Evolutionary conservation across 2,113 vertebrate genomes (phyloP), one percentile per base, ranked within the genome.

Genomic region (Ploceus nigricollis): DNA sequence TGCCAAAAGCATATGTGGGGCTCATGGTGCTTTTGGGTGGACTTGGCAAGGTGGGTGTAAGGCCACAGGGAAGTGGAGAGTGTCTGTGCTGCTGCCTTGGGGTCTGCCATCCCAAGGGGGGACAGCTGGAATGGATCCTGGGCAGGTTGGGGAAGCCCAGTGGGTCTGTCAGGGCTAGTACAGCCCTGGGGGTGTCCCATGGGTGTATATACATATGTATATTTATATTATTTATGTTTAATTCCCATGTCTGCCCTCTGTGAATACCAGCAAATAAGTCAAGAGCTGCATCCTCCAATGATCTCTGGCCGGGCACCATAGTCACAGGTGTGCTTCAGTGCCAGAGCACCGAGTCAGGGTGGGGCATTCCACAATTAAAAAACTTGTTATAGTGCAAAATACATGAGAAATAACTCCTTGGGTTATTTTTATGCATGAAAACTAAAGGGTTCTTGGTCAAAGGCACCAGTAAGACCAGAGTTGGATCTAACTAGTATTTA

Each of bases 1-100:
- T 35, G 39, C 42, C 54, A 57, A 76, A 90, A 58, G 2, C 2
- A 3, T 0, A 0, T 1, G 4, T 2, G 9, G 50, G 35, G 19
- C 47, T 70, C 30, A 0, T 2, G 10, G 40, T 37, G 10, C n/a
- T 28, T 56, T 57, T 28, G 66, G 14, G 7, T 15, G 27, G 33
- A 7, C 33, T 23, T 65, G 64, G 54, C 50, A 56, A 22, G 39
- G 64, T 3, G 13, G 25, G 27, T 27, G 21, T 24, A 7, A 48
- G 11, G 44, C 51, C 68, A 12, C 1, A 4, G 31, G 35, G 18
- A 66, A 2, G 27, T 47, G 68, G 33, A 76, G 23, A 4, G 9
- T 0, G 7, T 10, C n/a, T 3, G 13, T 69, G 63, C 37, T 79
- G 56, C 1, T 3, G 19, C 51, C 53, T 27, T 54, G 58, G 71